phyloP scores from a whole-genome alignment of 1,140 invertebrate genomes.

The Drosophila ficusphila region DNA sequence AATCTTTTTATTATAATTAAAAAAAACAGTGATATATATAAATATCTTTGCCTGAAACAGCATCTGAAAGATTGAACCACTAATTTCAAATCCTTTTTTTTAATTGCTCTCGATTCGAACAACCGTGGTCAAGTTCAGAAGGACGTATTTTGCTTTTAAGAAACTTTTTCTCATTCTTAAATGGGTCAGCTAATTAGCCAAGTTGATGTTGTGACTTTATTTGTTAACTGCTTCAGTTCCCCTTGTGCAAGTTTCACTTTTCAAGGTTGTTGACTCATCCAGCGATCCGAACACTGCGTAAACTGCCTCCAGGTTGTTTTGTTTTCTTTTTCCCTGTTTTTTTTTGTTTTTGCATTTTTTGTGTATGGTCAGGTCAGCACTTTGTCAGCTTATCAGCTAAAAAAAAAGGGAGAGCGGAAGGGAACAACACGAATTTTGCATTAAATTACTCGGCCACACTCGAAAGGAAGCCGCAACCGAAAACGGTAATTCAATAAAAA shows the following conservation, averaged over 20 bases:
- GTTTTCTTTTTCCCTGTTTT: neutral
- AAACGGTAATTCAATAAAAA: conserved; percentile 50
- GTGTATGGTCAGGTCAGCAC: conserved; percentile 55
- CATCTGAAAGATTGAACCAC: too few species aligned
- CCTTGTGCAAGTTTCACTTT: conserved; percentile 54
- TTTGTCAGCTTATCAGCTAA: conserved; percentile 43
- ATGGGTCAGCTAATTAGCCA: conserved; percentile 67
- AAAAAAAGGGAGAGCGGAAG: conserved; percentile 11
- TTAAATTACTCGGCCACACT: conserved; percentile 42
- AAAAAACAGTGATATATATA: too few species aligned
- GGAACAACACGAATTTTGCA: conserved; percentile 44
- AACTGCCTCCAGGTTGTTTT: conserved; percentile 21
- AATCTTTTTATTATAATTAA: too few species aligned
- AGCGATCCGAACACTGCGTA: conserved; percentile 5
- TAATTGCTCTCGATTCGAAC: too few species aligned
- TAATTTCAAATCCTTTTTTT: neutral
- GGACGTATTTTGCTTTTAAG: neutral
- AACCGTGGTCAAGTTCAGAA: neutral
- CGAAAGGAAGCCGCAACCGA: conserved; percentile 40
- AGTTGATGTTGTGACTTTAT: conserved; percentile 30
- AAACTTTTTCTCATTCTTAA: conserved; percentile 24
- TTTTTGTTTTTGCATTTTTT: conserved; percentile 22
- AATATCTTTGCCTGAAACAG: too few species aligned
- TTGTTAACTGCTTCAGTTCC: conserved; percentile 47
- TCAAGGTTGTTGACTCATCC: conserved; percentile 75